phyloP scores from a whole-genome alignment of 1,140 invertebrate genomes.

The Sitodiplosis mosellana region DNA sequence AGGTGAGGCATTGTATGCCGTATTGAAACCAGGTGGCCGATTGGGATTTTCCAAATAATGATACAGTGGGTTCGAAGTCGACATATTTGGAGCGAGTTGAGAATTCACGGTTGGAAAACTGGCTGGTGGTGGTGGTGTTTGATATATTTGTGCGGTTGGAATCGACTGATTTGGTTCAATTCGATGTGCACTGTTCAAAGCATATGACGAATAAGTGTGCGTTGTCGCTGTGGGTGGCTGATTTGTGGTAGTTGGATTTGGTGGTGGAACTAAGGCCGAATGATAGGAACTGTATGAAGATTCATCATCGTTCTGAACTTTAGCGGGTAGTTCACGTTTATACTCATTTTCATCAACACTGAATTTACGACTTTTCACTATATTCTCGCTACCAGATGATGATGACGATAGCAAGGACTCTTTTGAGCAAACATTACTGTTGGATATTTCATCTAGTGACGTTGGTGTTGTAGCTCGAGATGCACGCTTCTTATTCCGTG shows the following conservation, averaged over 20 bases:
- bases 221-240: no score
- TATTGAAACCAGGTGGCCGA: neutral
- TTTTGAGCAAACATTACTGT: conserved; percentile 3
- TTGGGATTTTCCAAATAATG: conserved; percentile 6
- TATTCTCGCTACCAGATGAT: neutral
- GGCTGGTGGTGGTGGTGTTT: neutral
- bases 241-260: no score
- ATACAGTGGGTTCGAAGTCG: neutral
- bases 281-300: no score
- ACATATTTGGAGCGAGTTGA: neutral
- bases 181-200: no score
- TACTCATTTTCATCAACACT: no score
- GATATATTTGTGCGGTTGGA: neutral
- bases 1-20: no score
- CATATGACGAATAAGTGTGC: no score
- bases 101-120: neutral
- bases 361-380: neutral
- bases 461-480: neutral
- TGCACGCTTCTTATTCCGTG: conserved; percentile 33
- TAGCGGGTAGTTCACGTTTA: no score
- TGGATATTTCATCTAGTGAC: conserved; percentile 3
- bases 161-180: no score
- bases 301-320: no score
- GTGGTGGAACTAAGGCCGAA: no score
- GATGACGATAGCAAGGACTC: neutral